Base-by-base conservation (phyloP, 2,888 invertebrate species). In the Buathra laborator region DNA sequence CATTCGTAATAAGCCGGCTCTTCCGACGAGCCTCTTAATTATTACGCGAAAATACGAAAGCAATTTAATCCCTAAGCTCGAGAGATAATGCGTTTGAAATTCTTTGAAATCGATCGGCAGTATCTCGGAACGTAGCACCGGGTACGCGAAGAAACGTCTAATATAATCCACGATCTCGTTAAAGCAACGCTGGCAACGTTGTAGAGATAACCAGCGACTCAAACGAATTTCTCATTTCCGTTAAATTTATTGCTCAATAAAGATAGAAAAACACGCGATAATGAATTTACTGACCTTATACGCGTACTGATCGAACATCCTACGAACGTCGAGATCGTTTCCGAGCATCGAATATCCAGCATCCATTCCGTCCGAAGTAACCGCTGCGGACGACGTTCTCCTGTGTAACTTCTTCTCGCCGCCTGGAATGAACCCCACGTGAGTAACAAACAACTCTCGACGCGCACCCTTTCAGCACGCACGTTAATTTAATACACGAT, bases 261-360 rank as follows among this genome's bases (percentile, higher is more conserved):
- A n/a, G 16, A 51, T 14, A 64, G 56, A 74, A 44, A 1, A 68
- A 74, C 53, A 5, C 32, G 29, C 24, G 62, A 51, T 37, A 37
- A 48, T 64, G 43, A 29, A 12, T 12, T 43, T 29, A 90, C 93
- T 92, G 94, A 96, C 96, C 96, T 96, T 96, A 94, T 96, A 95
- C 89, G 95, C 94, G 93, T 95, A 96, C 94, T 96, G 96, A 93
- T 96, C 96, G 92, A 96, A 96, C 96, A 96, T 96, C 93, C 95
- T 95, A 95, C 95, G 95, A 90, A 95, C 95, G 88, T 95, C 95
- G 88, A 94, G 93, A 93, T 95, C 95, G 94, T 94, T 95, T 92
- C 94, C 95, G 89, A 95, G 95, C 93, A 95, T 95, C 94, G 95
- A 95, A 93, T 96, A 96, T 91, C 95, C 95, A 90, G 95, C 95